phyloP scores from a whole-genome alignment of 1,140 invertebrate species.

The Lamellibrachia luymesi region DNA sequence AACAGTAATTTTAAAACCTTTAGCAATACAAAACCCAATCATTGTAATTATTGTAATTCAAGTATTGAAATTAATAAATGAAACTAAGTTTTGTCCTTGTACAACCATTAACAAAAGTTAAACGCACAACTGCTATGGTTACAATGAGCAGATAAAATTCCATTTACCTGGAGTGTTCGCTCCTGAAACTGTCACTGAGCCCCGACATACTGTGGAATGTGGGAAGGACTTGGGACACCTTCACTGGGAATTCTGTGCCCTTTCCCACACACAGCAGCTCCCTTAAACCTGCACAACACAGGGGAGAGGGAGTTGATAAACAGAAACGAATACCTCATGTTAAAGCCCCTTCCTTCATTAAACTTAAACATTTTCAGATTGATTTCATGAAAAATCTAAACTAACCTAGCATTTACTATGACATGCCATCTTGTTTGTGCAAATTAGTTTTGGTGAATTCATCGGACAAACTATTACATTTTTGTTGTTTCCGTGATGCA shows the following conservation, averaged over 20 bases:
- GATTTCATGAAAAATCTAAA: too few species aligned
- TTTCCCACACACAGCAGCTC: background rate
- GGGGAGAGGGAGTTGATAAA: background rate
- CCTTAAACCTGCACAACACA: background rate
- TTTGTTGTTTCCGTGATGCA: too few species aligned
- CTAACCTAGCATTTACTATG: too few species aligned
- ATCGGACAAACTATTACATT: too few species aligned
- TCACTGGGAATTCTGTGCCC: background rate
- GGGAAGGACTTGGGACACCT: background rate
- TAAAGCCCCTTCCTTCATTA: too few species aligned
- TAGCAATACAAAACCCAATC: background rate
- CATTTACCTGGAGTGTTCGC: background rate
- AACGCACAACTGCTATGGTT: background rate
- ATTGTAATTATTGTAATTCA: background rate
- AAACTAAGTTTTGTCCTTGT: too few species aligned
- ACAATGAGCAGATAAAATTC: background rate
- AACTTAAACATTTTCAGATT: too few species aligned
- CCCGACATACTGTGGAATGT: too few species aligned
- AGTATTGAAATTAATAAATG: too few species aligned
- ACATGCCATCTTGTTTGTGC: too few species aligned
- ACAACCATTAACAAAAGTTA: too few species aligned
- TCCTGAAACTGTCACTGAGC: background rate
- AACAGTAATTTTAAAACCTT: background rate
- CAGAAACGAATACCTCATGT: background rate
- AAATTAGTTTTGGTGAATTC: too few species aligned